Base-by-base conservation (phyloP, 2,113 vertebrate species). In the Embiotoca jacksoni region DNA sequence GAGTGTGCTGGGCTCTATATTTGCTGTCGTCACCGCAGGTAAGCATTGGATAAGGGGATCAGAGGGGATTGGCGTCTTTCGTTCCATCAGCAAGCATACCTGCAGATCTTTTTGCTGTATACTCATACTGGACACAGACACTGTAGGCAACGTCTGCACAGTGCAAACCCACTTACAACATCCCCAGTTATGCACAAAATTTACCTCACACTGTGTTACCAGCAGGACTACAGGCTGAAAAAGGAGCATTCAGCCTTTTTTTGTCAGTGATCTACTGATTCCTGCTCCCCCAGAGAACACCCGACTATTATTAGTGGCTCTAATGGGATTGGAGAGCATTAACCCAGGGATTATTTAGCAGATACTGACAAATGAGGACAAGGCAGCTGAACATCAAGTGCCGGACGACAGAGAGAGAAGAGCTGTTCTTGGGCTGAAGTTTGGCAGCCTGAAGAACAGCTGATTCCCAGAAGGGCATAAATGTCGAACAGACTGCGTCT, bases 11-110 rank as follows among this genome's bases (percentile, higher is more conserved):
- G 46, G 75, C 90, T 90, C 91, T 78, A 79, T 67, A 88, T 91
- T 88, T 80, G 90, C 91, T 94, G 82, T 81, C 92, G 92, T 95
- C 80, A 62, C 75, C 50, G 83, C 75, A 80, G 87, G 81, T 93
- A 95, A 95, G 89, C 84, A 85, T 91, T 89, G 92, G 92, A 91
- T 92, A 89, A 86, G 88, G 93, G 94, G 92, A 95, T 92, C 92
- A 94, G 87, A 86, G 53, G 78, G 89, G 91, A 94, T 96, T 96
- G 94, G 88, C 87, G 81, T 87, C 87, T 63, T 73, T 85, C 72
- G 58, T 63, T 83, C 80, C 30, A 77, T 39, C 69, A 81, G n/a
- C 60, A 58, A 82, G 70, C 36, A 86, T 80, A 78, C 61, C 54
- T 64, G 35, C 49, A 74, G 1, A 68, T 47, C 13, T 37, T 49